Conservation (phyloP, 2,888 invertebrate species). For the Megaustenia siamemsis region DNA sequence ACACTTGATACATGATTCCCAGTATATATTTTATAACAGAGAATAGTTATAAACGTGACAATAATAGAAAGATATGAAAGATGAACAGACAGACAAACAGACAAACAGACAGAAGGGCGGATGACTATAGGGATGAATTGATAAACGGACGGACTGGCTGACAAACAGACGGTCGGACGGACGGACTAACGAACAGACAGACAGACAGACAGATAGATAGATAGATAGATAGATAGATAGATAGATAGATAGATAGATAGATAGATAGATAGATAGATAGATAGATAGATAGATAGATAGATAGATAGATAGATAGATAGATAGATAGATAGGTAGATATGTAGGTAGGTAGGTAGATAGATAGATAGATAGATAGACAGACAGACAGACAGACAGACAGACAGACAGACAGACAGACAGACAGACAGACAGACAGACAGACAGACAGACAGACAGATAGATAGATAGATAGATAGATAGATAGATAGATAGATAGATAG, state of each 20-base stretch:
- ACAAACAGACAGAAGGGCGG: neutral
- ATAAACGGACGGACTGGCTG: neutral
- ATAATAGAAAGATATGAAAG: neutral
- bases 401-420: neutral
- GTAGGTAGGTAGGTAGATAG: neutral
- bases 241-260: neutral
- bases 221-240: neutral
- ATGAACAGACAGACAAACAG: neutral
- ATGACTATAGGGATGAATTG: neutral
- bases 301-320: neutral
- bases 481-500: neutral
- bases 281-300: neutral
- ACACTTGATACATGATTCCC: too few relatives aligned
- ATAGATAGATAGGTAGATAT: neutral
- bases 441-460: too few relatives aligned
- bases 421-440: neutral
- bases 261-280: neutral
- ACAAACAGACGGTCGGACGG: neutral
- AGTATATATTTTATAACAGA: too few relatives aligned
- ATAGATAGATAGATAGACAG: neutral
- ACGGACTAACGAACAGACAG: neutral
- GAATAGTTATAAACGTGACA: too few relatives aligned
- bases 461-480: neutral
- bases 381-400: neutral
- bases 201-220: neutral